Base-by-base conservation (phyloP, 2,888 invertebrate genomes). In the Tolmerus cingulatus region DNA sequence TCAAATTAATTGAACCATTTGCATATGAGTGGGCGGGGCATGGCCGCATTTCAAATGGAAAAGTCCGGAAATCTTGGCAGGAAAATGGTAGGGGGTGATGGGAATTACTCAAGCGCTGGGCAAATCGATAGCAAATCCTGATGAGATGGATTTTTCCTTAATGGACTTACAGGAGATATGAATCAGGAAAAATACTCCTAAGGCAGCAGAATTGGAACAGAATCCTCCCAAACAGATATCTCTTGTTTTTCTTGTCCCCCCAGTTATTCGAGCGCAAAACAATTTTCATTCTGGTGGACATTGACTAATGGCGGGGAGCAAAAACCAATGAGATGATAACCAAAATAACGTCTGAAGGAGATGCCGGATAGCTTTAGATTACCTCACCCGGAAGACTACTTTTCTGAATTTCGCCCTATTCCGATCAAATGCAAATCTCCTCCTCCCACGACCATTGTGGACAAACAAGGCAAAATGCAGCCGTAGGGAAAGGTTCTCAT, bases 81-180 rank as follows among this genome's bases (percentile, higher is more conserved):
- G n/a, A n/a, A 19, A 19, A n/a, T 2, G 7, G n/a, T 55, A 8
- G 55, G 9, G 2, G 8, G 55, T 34, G 19, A 51, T 66, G 12
- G 3, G 66, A 12, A 2, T 23, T 66, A 12, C 66, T 19, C 19
- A 66, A 66, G 14, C 66, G 66, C 66, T 66, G 12, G 55, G 66
- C 66, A 66, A 66, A 66, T 66, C 66, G 66, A 66, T 66, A 23
- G 66, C 66, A 77, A 77, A 40, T 77, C 77, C 77, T 77, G 77
- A 77, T 77, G 77, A 77, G 77, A 77, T 77, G 77, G 77, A 77
- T 40, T 77, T 77, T 77, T 77, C 40, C 77, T 40, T 77, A 77
- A 77, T 77, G 77, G 77, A 77, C 77, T 77, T 37, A 40, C 12
- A 77, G 40, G 40, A 77, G 77, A 77, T 77, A 77, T 77, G 77